phyloP scores from a whole-genome alignment of 2,888 invertebrate genomes.

The Oscheius sp. region DNA sequence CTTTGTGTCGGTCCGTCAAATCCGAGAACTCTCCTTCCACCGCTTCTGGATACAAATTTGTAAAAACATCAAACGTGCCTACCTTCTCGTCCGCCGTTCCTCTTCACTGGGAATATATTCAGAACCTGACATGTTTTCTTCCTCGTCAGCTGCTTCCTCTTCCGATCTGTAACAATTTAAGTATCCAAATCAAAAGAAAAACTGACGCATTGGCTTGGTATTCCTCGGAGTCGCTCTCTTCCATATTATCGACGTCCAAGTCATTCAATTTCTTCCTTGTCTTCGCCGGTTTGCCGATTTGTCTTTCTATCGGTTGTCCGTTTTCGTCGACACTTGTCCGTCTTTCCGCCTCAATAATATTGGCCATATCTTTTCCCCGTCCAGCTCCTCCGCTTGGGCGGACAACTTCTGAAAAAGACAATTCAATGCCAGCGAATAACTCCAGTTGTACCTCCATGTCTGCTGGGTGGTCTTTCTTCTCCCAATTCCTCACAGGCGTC shows the following conservation, averaged over 20 bases:
- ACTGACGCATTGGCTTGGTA: constrained; percentile 41
- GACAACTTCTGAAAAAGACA: constrained; percentile 36
- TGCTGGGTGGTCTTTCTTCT: constrained; percentile 24
- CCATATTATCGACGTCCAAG: constrained; percentile 41
- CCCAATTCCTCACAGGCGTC: constrained; percentile 44
- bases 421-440: neutral
- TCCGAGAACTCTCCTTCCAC: constrained; percentile 14
- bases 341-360: constrained; percentile 60
- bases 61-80: neutral
- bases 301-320: constrained; percentile 28
- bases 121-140: constrained; percentile 39
- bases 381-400: constrained; percentile 80
- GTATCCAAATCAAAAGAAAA: neutral
- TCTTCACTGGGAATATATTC: constrained; percentile 50
- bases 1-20: constrained; percentile 28
- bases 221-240: constrained; percentile 47
- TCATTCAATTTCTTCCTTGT: constrained; percentile 45
- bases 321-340: constrained; percentile 40
- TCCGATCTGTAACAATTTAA: constrained; percentile 32
- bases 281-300: constrained; percentile 30
- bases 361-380: constrained; percentile 83
- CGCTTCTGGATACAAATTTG: neutral
- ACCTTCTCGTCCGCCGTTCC: constrained; percentile 36
- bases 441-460: constrained; percentile 20
- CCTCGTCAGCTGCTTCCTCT: constrained; percentile 43